Percentiles rank a stretch among this genome's conserved stretches.
These are phyloP conservation scores for Procapra przewalskii DNA, from an alignment of 2,113 vertebrate genomes.

Conservation along the genomic window DNA sequence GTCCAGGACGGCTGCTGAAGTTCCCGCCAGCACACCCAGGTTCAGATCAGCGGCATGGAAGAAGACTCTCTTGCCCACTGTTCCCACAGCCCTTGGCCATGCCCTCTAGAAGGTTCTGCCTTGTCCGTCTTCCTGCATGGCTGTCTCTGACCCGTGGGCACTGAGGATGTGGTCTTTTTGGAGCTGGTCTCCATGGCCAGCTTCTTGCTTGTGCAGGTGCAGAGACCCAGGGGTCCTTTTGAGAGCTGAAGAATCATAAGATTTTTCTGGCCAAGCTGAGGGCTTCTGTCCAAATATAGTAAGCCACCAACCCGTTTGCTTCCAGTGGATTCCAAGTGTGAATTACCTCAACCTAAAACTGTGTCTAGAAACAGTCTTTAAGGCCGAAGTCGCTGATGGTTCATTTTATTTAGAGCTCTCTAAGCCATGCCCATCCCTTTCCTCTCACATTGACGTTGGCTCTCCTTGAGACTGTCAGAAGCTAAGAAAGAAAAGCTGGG, in stretches of 20 bases:
- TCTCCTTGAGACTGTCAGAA: background rate
- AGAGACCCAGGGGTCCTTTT: background rate
- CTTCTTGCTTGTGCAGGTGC: background rate
- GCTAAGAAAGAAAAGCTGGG: background rate
- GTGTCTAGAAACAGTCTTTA: background rate
- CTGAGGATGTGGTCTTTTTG: background rate
- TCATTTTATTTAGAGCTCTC: background rate
- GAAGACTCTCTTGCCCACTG: background rate
- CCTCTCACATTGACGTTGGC: background rate
- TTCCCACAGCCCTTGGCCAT: background rate
- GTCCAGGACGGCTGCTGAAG: background rate
- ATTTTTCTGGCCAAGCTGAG: background rate
- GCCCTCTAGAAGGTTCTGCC: background rate
- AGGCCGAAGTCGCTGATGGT: background rate
- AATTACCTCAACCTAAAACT: background rate
- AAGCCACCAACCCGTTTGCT: background rate
- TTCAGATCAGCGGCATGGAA: background rate
- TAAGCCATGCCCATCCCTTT: background rate
- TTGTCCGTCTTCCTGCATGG: background rate
- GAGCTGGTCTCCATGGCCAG: background rate
- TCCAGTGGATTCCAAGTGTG: background rate
- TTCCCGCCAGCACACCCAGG: background rate
- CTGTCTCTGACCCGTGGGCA: background rate
- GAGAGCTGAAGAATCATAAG: background rate
- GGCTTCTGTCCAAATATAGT: background rate